Percentiles rank a stretch among this genome's conserved stretches.
These are phyloP conservation scores for Chamaetylas fuelleborni DNA, from an alignment of 2,113 vertebrate species.

Conservation along the genomic window DNA sequence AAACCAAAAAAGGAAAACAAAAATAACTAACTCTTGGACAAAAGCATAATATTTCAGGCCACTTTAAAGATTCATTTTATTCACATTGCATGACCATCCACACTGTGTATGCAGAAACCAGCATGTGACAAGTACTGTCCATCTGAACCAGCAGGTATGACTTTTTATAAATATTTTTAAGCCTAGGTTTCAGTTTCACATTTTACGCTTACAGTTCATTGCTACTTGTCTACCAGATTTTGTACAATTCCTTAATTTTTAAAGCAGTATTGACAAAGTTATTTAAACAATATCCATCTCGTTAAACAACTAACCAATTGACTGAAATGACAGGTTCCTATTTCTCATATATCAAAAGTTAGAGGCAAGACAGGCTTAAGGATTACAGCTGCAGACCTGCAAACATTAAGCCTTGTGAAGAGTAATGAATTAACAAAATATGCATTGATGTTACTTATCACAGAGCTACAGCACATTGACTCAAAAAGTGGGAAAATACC, in stretches of 20 bases:
- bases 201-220: not conserved
- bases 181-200: not conserved
- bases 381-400: not conserved
- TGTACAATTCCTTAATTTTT: not conserved
- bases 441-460: slow-evolving; percentile 32
- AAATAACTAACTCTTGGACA: not conserved
- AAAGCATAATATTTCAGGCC: not conserved
- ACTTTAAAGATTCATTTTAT: not conserved
- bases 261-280: not conserved
- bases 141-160: not conserved
- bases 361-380: not conserved
- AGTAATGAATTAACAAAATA: not conserved
- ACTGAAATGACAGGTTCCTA: not conserved
- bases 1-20: not conserved
- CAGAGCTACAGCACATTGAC: not conserved
- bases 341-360: not conserved
- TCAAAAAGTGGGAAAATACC: slow-evolving; percentile 10
- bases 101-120: not conserved
- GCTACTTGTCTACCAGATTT: not conserved
- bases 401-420: not conserved
- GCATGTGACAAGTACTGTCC: not conserved
- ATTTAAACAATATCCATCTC: not conserved
- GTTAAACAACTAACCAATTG: not conserved
- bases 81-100: not conserved
- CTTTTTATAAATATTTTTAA: not conserved